Evolutionary conservation across 2,888 invertebrate genomes (phyloP), one percentile per base, ranked within the genome.

Genomic region (Labia minor): DNA sequence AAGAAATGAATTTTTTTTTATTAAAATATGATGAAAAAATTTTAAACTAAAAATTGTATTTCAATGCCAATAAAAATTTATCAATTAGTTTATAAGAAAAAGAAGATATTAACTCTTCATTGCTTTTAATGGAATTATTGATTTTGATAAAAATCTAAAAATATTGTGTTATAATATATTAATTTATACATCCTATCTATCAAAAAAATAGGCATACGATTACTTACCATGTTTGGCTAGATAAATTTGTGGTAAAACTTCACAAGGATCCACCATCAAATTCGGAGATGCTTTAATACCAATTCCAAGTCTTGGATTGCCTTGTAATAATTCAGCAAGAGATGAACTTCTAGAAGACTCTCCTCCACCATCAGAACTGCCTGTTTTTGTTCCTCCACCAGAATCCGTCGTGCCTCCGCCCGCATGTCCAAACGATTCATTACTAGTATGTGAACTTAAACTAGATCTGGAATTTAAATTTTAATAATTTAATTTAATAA

Each of bases 221-320:
- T n/a, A 8, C 49, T n/a, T 49, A 49, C 49, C 49, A 49, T 49
- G 49, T 14, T 49, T 49, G 3, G 49, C 4, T 16, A 8, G 49
- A 65, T 69, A 69, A 19, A 70, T 65, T 19, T 70, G 69, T 16
- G 67, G 68, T 63, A 72, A 68, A 20, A 71, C 70, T 65, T 72
- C 71, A 63, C 69, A 69, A 14, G 72, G 72, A 63, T 71, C 72
- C 8, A 72, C 72, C 65, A 71, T 69, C 68, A 65, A 33, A 65
- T 19, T 16, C 3, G 49, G 49, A 10, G 49, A 49, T 4, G 49
- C 49, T 14, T 49, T 49, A 3, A 49, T 16, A 3, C 49, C 49
- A 8, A 49, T 49, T 16, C 49, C 49, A 3, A 49, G 4, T 49
- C 49, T 11, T 8, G 49, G 49, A 14, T 10, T 49, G n/a, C 14